Evolutionary conservation across 2,113 vertebrate genomes (phyloP).

Genomic region (Buteo buteo): DNA sequence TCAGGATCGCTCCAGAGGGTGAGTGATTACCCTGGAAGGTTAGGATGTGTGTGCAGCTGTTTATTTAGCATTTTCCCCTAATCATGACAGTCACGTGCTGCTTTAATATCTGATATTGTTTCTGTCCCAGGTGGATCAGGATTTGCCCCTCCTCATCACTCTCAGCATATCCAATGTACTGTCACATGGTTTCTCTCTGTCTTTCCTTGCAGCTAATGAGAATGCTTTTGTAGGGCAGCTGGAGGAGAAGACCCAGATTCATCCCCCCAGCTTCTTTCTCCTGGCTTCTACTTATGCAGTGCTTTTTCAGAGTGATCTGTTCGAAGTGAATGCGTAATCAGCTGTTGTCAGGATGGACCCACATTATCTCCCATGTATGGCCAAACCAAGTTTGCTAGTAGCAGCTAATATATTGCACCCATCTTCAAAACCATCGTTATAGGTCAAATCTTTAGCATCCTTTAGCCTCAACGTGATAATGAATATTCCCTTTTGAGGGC

Average conservation of each 20-base stretch:
- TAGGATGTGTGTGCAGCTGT: background rate
- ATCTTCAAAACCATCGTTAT: background rate
- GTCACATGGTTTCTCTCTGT: background rate
- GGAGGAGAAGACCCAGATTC: background rate
- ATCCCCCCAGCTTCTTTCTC: background rate
- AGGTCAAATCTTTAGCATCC: background rate
- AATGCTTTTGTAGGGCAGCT: background rate
- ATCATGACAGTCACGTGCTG: background rate
- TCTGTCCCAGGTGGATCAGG: background rate
- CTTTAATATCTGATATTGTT: background rate
- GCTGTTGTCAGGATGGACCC: background rate
- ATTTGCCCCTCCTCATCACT: background rate
- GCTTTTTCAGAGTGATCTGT: background rate
- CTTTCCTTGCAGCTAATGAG: background rate
- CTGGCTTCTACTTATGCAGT: background rate
- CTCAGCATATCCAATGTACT: background rate
- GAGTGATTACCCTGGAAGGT: background rate
- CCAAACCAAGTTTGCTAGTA: background rate
- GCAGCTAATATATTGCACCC: background rate
- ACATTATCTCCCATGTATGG: fast-evolving
- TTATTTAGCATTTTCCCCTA: background rate
- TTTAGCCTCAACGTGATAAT: background rate
- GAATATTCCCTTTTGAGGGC: background rate
- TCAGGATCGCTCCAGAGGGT: background rate
- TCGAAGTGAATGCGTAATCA: background rate